Evolutionary conservation across 2,113 vertebrate genomes (phyloP).

Genomic region (Gymnorhina tibicen): DNA sequence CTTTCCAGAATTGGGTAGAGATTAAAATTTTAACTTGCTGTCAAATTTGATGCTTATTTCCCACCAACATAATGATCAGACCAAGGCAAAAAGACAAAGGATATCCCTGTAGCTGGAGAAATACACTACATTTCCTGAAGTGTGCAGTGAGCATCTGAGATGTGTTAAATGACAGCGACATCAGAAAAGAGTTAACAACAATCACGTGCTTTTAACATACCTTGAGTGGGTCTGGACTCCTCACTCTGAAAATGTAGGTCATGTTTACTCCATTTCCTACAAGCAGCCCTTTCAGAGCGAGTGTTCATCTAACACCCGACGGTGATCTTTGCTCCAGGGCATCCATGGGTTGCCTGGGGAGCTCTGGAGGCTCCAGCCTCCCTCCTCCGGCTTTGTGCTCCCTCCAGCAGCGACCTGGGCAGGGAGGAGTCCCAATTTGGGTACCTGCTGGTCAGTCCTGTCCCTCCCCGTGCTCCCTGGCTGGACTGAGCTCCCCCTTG

Average conservation of each 20-base stretch:
- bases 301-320: background rate
- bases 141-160: background rate
- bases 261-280: background rate
- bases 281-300: background rate
- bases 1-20: background rate
- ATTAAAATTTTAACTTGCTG: background rate
- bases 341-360: background rate
- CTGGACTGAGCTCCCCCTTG: background rate
- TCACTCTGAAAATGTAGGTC: conserved; percentile 3
- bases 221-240: background rate
- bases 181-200: background rate
- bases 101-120: background rate
- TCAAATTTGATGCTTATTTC: background rate
- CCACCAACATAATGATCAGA: background rate
- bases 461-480: fast-evolving
- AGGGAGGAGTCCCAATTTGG: background rate
- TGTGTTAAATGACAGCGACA: background rate
- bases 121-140: background rate
- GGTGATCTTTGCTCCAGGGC: background rate
- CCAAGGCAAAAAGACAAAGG: background rate
- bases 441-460: background rate
- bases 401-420: background rate
- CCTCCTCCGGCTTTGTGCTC: background rate
- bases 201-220: background rate
- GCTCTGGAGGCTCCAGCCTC: background rate